Evolutionary conservation across 1,140 invertebrate genomes (phyloP), one percentile per base, ranked within the genome.

Genomic region (Pseudoatta argentina): DNA sequence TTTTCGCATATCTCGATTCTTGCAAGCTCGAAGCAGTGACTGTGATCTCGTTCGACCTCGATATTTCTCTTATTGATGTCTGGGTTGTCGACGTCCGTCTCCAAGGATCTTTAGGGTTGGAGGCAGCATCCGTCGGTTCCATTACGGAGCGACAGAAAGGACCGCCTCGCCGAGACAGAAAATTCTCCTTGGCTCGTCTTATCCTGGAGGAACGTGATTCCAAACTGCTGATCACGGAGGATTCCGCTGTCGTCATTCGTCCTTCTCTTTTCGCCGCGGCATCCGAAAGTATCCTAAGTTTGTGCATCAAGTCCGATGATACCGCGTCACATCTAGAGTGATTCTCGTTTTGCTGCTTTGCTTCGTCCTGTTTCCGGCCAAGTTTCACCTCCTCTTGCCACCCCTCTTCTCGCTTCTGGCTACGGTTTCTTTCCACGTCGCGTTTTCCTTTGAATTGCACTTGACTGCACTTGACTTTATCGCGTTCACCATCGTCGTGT

Each of bases 181-280:
- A 93, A 44, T 88, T 90, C 30, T 92, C 89, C 34, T 93, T 93
- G 7, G 92, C 92, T 2, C 88, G 88, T 7, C 88, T 88, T 66
- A 92, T 78, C 2, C 86, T 90, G 6, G 86, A 77, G 0, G 92
- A 91, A 8, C 91, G 89, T 10, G 91, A 78, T 3, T 89, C 86
- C 39, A 78, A 87, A 10, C 44, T 51, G 79, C 1, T 63, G 8
- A 24, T 16, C 18, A 63, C 1, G 1, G 27, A n/a, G 6, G 88
- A 53, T 7, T 90, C 86, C 7, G 83, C 57, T 1, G 59, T 18
- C 3, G 30, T 82, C 16, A 21, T 39, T 39, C 87, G 71, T 0
- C 69, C 89, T 39, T 92, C 85, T 10, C 61, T 83, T 14, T 59
- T 87, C 24, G 86, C 83, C n/a, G 87, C 86, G 10, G 75, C 87